Percentiles rank a stretch among this genome's conserved stretches.
Conservation (phyloP, 2,888 invertebrate genomes). For the Candidula unifasciata region DNA sequence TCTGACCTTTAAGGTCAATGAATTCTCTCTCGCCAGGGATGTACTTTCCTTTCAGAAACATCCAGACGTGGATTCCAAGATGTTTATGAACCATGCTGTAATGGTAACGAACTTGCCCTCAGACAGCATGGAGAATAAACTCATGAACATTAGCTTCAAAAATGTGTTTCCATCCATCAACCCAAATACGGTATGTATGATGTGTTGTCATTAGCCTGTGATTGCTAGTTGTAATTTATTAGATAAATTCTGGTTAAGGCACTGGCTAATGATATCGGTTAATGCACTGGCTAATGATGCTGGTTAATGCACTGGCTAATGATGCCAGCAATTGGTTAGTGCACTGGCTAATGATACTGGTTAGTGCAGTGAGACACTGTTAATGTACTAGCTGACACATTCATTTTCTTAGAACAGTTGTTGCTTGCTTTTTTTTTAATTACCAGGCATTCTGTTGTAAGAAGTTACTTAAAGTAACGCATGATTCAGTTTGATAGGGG, state of each 20-base stretch:
- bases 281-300: no score
- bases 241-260: neutral
- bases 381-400: no score
- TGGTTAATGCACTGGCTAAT: no score
- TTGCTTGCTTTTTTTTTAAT: no score
- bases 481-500: no score
- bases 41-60: conserved; percentile 90
- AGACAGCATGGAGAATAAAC: conserved; percentile 82
- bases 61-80: conserved; percentile 81
- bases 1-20: conserved; percentile 87
- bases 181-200: conserved; percentile 86
- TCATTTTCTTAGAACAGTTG: no score
- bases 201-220: neutral
- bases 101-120: conserved; percentile 87
- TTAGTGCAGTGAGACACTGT: no score
- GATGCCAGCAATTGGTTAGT: no score
- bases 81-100: conserved; percentile 92
- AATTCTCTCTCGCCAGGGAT: conserved; percentile 89
- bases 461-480: no score
- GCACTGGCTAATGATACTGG: no score
- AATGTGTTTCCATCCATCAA: conserved; percentile 99
- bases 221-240: neutral
- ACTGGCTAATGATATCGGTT: no score
- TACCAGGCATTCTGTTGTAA: no score
- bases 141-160: conserved; percentile 97